These are phyloP conservation scores for Aporophyla lueneburgensis DNA, from an alignment of 2,888 invertebrate genomes.

Conservation along the genomic window DNA sequence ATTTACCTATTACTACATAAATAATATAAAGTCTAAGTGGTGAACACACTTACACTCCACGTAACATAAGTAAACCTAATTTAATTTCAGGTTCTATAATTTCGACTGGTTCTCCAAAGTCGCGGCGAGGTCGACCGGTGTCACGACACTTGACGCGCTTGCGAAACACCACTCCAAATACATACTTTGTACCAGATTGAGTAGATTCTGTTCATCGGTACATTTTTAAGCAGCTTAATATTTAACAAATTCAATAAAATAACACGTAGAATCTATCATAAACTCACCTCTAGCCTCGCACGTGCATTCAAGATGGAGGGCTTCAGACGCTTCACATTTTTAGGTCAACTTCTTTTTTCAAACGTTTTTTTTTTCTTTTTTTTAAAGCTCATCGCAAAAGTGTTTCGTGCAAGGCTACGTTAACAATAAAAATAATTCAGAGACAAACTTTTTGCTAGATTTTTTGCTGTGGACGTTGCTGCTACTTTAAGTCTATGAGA, in stretches of 20 bases:
- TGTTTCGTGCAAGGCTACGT: conserved; percentile 17
- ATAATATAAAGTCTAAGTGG: neutral
- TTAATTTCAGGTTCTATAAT: conserved; percentile 50
- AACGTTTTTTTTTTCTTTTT: conserved; percentile 9
- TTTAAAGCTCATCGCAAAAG: neutral
- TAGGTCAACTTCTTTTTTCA: conserved; percentile 30
- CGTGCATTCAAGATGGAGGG: conserved; percentile 12
- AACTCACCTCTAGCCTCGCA: conserved; percentile 19
- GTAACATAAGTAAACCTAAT: conserved; percentile 35
- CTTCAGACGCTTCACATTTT: conserved; percentile 14
- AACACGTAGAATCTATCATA: conserved; percentile 8
- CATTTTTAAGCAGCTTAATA: conserved; percentile 1
- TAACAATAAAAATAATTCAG: conserved; percentile 15
- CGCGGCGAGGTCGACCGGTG: conserved; percentile 71
- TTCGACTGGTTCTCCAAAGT: conserved; percentile 60
- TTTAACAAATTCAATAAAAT: conserved; percentile 13
- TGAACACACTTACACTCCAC: conserved; percentile 23
- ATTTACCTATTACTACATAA: neutral
- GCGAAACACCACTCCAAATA: conserved; percentile 54
- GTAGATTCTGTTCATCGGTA: neutral
- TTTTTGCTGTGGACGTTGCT: conserved; percentile 21
- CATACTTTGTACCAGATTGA: conserved; percentile 20
- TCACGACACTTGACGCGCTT: conserved; percentile 71
- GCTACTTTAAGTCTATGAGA: neutral
- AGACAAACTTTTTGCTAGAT: conserved; percentile 33